These are phyloP conservation scores for Carpatolechia fugitivella DNA, from an alignment of 2,888 invertebrate genomes.

Conservation along the genomic window DNA sequence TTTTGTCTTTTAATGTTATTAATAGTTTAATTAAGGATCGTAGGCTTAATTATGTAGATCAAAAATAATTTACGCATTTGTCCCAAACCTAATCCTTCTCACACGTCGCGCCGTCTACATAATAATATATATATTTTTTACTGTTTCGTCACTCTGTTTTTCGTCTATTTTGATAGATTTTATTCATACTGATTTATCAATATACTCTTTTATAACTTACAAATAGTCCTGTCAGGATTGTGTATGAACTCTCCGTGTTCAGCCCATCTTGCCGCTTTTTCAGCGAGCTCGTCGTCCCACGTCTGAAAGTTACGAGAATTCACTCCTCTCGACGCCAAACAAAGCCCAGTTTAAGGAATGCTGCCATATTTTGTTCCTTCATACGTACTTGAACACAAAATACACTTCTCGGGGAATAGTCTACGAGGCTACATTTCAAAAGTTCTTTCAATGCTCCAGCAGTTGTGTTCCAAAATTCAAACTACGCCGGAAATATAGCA, in stretches of 20 bases:
- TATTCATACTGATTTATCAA: too few relatives aligned
- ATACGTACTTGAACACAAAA: not conserved
- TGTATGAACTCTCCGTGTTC: conserved; percentile 31
- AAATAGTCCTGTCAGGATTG: conserved; percentile 32
- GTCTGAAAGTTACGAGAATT: conserved; percentile 22
- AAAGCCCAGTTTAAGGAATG: too few relatives aligned
- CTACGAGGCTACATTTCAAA: not conserved
- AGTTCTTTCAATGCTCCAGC: not conserved
- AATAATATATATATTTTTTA: too few relatives aligned
- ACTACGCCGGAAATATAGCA: not conserved
- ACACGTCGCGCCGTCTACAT: too few relatives aligned
- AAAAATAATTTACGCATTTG: not conserved
- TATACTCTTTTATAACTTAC: conserved; percentile 24
- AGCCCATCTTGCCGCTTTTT: conserved; percentile 36
- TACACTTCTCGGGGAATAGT: not conserved
- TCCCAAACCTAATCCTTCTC: too few relatives aligned
- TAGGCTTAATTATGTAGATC: too few relatives aligned
- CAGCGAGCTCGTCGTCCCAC: conserved; percentile 38
- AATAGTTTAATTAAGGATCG: too few relatives aligned
- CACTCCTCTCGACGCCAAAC: not conserved
- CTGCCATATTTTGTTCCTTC: too few relatives aligned
- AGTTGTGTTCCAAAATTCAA: not conserved
- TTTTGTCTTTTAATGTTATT: too few relatives aligned
- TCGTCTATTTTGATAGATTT: not conserved
- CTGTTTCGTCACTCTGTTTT: too few relatives aligned